phyloP scores from a whole-genome alignment of 30 jellyfish, hydroid and myxozoan species.

The Chironex yamaguchii region DNA sequence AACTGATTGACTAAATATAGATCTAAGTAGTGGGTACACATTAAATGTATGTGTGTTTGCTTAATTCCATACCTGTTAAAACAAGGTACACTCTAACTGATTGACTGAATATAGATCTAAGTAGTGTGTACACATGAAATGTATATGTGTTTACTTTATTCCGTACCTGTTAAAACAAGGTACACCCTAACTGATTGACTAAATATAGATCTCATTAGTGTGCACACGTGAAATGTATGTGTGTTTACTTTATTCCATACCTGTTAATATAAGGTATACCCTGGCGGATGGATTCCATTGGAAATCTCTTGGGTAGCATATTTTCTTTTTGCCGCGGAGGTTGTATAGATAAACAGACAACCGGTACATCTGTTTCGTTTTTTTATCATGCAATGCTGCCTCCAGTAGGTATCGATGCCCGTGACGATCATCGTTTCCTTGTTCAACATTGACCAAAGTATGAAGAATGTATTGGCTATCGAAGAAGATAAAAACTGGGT shows the following conservation, averaged over 20 bases:
- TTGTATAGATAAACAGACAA: slow-evolving; percentile 68
- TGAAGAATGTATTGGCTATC: slow-evolving; percentile 67
- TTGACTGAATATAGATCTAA: too few relatives aligned
- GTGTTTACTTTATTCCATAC: too few relatives aligned
- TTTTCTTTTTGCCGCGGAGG: slow-evolving; percentile 1
- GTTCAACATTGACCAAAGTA: slow-evolving; percentile 81
- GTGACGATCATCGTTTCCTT: slow-evolving; percentile 30
- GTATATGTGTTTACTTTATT: too few relatives aligned
- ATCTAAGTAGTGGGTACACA: too few relatives aligned
- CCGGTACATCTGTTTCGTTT: slow-evolving; percentile 12
- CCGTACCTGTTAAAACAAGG: slow-evolving; percentile 64
- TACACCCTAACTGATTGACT: too few relatives aligned
- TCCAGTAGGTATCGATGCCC: slow-evolving; percentile 74
- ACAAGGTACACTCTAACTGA: too few relatives aligned
- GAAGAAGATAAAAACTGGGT: background rate
- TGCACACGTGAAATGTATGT: too few relatives aligned
- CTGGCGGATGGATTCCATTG: slow-evolving; percentile 80
- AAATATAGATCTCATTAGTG: too few relatives aligned
- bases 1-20: too few relatives aligned
- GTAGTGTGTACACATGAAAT: too few relatives aligned
- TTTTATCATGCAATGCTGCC: slow-evolving; percentile 40
- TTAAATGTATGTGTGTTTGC: too few relatives aligned
- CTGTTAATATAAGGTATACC: slow-evolving; percentile 80
- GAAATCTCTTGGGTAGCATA: slow-evolving; percentile 71
- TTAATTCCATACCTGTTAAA: too few relatives aligned